Conservation (phyloP, 2,113 vertebrate genomes). For the Protomyctophum bolini region DNA sequence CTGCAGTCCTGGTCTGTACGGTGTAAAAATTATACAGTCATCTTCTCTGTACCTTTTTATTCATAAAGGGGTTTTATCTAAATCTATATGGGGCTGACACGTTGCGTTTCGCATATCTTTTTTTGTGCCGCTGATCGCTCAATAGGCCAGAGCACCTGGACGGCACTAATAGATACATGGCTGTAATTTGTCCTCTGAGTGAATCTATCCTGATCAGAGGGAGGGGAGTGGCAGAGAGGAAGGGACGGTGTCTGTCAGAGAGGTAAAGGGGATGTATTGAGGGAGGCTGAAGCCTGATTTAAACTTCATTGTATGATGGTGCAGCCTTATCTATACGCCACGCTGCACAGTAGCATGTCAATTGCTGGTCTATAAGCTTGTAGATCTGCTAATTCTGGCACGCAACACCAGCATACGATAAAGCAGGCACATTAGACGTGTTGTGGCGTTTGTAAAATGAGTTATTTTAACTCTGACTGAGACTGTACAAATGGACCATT, state of each 20-base stretch:
- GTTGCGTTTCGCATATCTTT: slow-evolving; percentile 37
- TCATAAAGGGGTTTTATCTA: slow-evolving; percentile 43
- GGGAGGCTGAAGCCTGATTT: neutral
- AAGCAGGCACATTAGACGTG: too few species aligned
- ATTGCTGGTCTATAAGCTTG: too few species aligned
- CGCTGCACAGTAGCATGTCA: too few species aligned
- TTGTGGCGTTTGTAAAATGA: too few species aligned
- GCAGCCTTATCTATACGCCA: too few species aligned
- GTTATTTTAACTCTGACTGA: too few species aligned
- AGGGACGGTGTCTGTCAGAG: neutral
- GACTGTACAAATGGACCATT: too few species aligned
- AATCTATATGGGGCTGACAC: slow-evolving; percentile 20
- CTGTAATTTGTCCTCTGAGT: slow-evolving; percentile 65
- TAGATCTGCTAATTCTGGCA: too few species aligned
- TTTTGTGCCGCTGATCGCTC: slow-evolving; percentile 54
- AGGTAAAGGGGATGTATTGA: neutral
- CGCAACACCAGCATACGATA: too few species aligned
- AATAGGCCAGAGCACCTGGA: slow-evolving; percentile 62
- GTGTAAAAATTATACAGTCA: slow-evolving; percentile 42
- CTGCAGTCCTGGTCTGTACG: neutral
- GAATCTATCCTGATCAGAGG: slow-evolving; percentile 56
- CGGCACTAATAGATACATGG: slow-evolving; percentile 59
- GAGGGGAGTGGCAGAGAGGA: neutral
- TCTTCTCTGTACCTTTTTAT: slow-evolving; percentile 44
- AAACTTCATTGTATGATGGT: too few species aligned